Conservation (phyloP, 1,140 invertebrate genomes). For the Bombus pascuorum region DNA sequence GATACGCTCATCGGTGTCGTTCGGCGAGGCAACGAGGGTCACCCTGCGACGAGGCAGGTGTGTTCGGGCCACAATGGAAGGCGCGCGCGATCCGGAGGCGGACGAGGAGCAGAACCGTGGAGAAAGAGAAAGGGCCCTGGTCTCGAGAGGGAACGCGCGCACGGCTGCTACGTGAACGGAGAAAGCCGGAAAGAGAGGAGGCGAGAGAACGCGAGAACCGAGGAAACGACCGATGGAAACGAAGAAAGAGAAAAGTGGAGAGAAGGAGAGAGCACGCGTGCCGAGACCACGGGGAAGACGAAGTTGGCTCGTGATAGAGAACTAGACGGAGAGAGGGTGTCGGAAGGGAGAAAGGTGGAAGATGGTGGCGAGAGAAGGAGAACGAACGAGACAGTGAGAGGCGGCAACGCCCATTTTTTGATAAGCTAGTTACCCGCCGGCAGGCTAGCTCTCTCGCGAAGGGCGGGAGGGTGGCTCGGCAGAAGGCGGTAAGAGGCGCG, state of each 20-base stretch:
- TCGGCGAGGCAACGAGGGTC: conserved; percentile 68
- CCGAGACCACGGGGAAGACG: conserved; percentile 23
- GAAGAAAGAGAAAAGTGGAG: background rate
- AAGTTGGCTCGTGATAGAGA: conserved; percentile 26
- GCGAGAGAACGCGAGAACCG: conserved; percentile 27
- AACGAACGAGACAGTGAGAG: conserved; percentile 73
- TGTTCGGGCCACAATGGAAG: conserved; percentile 76
- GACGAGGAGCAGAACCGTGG: conserved; percentile 29
- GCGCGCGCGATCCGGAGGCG: conserved; percentile 59
- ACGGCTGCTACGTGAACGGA: conserved; percentile 7
- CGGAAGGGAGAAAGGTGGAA: conserved; percentile 27
- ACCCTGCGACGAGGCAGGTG: conserved; percentile 73
- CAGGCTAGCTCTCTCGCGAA: conserved; percentile 71
- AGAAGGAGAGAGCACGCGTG: background rate
- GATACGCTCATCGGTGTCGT: conserved; percentile 55
- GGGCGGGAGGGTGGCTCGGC: conserved; percentile 68
- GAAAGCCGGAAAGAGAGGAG: conserved; percentile 14
- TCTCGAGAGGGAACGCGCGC: conserved; percentile 33
- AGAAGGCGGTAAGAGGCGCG: conserved; percentile 66
- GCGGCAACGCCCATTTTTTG: conserved; percentile 83
- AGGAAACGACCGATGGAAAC: conserved; percentile 13
- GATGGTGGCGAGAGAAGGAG: conserved; percentile 63
- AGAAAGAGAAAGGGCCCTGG: conserved; percentile 41
- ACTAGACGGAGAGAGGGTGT: conserved; percentile 7
- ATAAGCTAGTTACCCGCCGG: conserved; percentile 82